Conservation (phyloP, 2,113 vertebrate species). For the Origma solitaria region DNA sequence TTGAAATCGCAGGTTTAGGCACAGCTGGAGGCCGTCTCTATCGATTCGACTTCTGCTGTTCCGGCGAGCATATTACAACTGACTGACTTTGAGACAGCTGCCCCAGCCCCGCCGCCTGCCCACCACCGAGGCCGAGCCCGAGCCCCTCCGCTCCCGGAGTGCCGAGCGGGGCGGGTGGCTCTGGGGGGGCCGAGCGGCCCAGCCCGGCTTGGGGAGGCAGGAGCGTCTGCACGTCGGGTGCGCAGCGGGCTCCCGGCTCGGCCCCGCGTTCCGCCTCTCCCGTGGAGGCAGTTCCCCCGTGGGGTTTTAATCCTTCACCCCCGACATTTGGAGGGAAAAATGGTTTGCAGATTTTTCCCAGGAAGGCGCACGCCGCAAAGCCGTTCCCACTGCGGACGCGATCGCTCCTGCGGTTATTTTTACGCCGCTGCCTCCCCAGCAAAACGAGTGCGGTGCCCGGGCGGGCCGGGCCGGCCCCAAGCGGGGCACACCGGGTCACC, state of each 20-base stretch:
- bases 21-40: constrained; percentile 65
- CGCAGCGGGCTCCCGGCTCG: neutral
- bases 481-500: neutral
- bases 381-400: neutral
- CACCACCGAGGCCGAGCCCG: neutral
- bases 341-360: neutral
- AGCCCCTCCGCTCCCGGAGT: neutral
- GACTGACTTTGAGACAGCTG: neutral
- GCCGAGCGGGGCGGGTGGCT: neutral
- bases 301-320: neutral
- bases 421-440: neutral
- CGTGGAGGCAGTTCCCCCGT: neutral
- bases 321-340: neutral
- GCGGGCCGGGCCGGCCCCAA: neutral
- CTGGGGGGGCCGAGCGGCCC: neutral
- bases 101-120: neutral
- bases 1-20: constrained; percentile 60
- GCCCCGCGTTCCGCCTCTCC: neutral
- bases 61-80: constrained; percentile 29
- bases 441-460: neutral
- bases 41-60: constrained; percentile 45
- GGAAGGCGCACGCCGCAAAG: neutral
- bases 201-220: neutral
- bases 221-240: neutral
- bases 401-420: neutral